phyloP scores from a whole-genome alignment of 2,797 vertebrate genomes.

The Scolopax rusticola region DNA sequence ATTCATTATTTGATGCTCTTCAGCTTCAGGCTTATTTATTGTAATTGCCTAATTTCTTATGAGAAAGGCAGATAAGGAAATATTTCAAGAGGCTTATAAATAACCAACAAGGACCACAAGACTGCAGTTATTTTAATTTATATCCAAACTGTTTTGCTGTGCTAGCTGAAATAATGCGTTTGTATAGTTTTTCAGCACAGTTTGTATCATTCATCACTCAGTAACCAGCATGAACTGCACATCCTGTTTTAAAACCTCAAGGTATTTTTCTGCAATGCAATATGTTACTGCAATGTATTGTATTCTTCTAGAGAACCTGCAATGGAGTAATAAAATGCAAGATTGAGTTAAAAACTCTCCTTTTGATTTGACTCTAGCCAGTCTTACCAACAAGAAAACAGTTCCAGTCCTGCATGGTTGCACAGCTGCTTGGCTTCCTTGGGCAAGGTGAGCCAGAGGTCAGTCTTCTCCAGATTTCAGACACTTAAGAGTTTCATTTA shows the following conservation, averaged over 20 bases:
- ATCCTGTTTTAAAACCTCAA: neutral
- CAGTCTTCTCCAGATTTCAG: neutral
- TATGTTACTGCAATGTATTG: neutral
- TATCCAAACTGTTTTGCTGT: conserved; percentile 28
- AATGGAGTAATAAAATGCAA: neutral
- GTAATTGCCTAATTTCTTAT: conserved; percentile 53
- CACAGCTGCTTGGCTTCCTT: neutral
- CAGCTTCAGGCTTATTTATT: conserved; percentile 42
- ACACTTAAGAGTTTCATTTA: neutral
- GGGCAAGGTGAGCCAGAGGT: neutral
- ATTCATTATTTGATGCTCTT: conserved; percentile 48
- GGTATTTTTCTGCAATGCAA: neutral
- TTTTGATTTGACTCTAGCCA: neutral
- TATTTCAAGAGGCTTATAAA: conserved; percentile 64
- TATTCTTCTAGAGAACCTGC: neutral
- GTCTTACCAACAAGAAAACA: neutral
- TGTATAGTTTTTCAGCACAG: neutral
- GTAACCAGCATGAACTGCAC: neutral
- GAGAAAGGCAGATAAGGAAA: conserved; percentile 59
- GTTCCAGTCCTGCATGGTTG: neutral
- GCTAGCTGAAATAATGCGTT: conserved; percentile 10
- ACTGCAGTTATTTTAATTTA: conserved; percentile 55
- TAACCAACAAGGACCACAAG: conserved; percentile 54
- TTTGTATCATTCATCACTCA: neutral
- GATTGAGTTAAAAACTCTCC: neutral